phyloP scores from a whole-genome alignment of 2,797 vertebrate species.

The Sternotherus odoratus region DNA sequence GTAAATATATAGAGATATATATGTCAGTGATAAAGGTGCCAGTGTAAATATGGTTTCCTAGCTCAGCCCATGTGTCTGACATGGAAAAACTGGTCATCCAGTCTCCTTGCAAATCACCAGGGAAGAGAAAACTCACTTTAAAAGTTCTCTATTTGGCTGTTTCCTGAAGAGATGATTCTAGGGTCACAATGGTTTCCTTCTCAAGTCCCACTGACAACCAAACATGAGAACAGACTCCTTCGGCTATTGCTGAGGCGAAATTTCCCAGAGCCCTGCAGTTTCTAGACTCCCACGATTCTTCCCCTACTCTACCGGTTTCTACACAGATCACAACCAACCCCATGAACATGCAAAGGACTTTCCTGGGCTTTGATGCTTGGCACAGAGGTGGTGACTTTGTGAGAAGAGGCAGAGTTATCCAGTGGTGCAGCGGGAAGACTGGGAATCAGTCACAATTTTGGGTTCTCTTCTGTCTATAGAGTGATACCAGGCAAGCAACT shows the following conservation, averaged over 20 bases:
- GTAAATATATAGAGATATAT: too few species aligned
- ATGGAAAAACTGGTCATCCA: conserved; percentile 47
- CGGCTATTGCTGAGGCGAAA: neutral
- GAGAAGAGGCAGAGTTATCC: neutral
- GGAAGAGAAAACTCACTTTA: conserved; percentile 23
- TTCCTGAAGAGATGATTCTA: conserved; percentile 14
- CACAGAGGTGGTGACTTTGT: neutral
- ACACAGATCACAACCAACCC: neutral
- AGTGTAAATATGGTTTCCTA: neutral
- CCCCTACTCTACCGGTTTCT: neutral
- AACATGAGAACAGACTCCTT: neutral
- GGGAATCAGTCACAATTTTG: neutral
- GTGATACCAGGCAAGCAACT: neutral
- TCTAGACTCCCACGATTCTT: neutral
- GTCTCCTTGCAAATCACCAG: neutral
- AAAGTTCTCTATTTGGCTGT: conserved; percentile 38
- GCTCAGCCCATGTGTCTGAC: conserved; percentile 21
- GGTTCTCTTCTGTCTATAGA: neutral
- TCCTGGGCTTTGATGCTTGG: neutral
- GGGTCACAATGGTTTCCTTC: neutral
- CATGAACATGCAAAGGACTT: neutral
- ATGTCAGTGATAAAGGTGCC: neutral
- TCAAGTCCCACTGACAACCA: neutral
- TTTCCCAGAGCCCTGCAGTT: neutral
- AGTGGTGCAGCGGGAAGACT: neutral